phyloP scores from a whole-genome alignment of 2,888 invertebrate genomes.

The Dasysyrphus albostriatus region DNA sequence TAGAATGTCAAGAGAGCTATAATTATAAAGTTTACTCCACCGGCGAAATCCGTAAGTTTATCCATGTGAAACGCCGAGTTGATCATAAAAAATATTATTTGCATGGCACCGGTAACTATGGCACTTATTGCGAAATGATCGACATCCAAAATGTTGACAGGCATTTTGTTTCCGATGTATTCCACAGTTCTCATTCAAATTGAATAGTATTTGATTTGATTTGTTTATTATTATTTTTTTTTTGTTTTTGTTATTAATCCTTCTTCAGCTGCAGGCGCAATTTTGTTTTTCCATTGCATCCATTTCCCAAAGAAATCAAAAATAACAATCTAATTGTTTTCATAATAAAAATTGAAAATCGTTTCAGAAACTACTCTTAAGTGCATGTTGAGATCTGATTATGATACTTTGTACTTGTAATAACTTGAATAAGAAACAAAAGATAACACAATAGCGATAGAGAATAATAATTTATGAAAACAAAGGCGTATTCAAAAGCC shows the following conservation, averaged over 20 bases:
- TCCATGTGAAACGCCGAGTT: conserved; percentile 94
- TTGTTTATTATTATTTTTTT: conserved; percentile 3
- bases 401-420: conserved; percentile 42
- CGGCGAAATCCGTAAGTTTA: conserved; percentile 96
- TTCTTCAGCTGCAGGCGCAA: conserved; percentile 9
- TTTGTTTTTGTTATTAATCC: neutral
- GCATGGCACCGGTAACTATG: conserved; percentile 93
- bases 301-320: conserved; percentile 25
- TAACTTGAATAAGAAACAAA: conserved; percentile 39
- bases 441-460: conserved; percentile 27
- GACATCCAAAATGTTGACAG: conserved; percentile 87
- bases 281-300: conserved; percentile 10
- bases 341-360: conserved; percentile 26
- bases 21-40: conserved; percentile 96
- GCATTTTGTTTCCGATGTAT: conserved; percentile 78
- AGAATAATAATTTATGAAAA: conserved; percentile 49
- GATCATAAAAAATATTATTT: conserved; percentile 93
- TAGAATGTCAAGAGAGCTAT: conserved; percentile 94
- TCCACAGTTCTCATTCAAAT: conserved; percentile 59
- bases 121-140: conserved; percentile 95
- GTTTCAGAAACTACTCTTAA: conserved; percentile 12
- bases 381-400: conserved; percentile 27
- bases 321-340: conserved; percentile 35
- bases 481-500: conserved; percentile 54
- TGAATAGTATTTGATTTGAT: conserved; percentile 21